phyloP scores from a whole-genome alignment of 2,113 vertebrate species.

The Semnornis frantzii region DNA sequence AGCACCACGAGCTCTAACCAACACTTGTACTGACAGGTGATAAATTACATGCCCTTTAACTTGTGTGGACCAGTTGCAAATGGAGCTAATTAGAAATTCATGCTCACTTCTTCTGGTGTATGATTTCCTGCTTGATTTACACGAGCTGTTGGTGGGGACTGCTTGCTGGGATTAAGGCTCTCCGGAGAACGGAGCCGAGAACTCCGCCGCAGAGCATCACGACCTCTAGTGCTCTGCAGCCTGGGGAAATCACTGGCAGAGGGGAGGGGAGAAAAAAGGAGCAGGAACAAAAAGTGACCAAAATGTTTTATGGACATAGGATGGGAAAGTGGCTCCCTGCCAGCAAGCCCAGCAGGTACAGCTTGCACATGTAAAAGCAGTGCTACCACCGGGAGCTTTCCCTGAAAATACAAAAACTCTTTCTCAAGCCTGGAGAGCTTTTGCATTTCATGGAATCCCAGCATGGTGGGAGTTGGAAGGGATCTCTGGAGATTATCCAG shows the following conservation, averaged over 20 bases:
- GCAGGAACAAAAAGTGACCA: neutral
- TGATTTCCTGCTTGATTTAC: slow-evolving; percentile 51
- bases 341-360: neutral
- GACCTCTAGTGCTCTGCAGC: slow-evolving; percentile 48
- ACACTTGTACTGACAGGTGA: slow-evolving; percentile 56
- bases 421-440: neutral
- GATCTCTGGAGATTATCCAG: too few relatives aligned
- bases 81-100: slow-evolving; percentile 68
- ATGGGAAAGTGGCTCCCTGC: neutral
- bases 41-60: slow-evolving; percentile 72
- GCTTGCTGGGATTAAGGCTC: slow-evolving; percentile 10
- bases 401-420: neutral
- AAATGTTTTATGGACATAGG: neutral
- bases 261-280: neutral
- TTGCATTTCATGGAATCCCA: neutral
- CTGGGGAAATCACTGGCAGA: neutral
- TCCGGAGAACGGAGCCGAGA: neutral
- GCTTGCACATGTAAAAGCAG: neutral
- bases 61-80: slow-evolving; percentile 57
- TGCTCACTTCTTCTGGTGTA: neutral
- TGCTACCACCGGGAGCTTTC: neutral
- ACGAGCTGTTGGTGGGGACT: slow-evolving; percentile 20
- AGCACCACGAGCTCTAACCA: slow-evolving; percentile 29
- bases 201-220: slow-evolving; percentile 13
- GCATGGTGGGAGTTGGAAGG: too few relatives aligned